phyloP scores from a whole-genome alignment of 2,888 invertebrate species.

The Tiliacea citrago region DNA sequence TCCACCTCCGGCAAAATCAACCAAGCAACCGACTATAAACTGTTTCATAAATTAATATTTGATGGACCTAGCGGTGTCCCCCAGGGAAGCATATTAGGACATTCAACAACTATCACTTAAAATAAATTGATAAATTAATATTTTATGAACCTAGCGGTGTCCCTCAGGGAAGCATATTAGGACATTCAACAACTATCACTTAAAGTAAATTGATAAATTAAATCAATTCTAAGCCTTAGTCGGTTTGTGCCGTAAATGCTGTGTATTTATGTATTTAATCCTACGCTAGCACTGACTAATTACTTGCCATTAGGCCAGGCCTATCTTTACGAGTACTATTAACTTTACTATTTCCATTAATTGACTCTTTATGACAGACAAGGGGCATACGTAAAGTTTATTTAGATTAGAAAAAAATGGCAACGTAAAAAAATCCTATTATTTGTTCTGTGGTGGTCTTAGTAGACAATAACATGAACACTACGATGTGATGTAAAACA shows the following conservation, averaged over 20 bases:
- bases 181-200: background rate
- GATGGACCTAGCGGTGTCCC: background rate
- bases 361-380: conserved; percentile 20
- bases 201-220: conserved; percentile 16
- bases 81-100: conserved; percentile 6
- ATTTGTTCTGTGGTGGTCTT: background rate
- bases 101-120: background rate
- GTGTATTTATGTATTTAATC: conserved; percentile 24
- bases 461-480: background rate
- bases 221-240: conserved; percentile 12
- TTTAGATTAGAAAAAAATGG: conserved; percentile 10
- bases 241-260: background rate
- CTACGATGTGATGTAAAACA: background rate
- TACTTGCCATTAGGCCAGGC: conserved; percentile 9
- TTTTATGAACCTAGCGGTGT: no score
- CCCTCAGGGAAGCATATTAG: conserved; percentile 7
- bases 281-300: conserved; percentile 27
- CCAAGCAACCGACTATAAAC: no score
- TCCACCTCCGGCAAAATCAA: background rate
- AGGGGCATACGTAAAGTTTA: background rate
- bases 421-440: background rate
- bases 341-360: conserved; percentile 27
- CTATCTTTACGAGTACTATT: conserved; percentile 26
- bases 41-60: background rate
- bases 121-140: conserved; percentile 15